Base-by-base conservation (phyloP, 1,140 invertebrate species). In the Ceratosolen solmsi region DNA sequence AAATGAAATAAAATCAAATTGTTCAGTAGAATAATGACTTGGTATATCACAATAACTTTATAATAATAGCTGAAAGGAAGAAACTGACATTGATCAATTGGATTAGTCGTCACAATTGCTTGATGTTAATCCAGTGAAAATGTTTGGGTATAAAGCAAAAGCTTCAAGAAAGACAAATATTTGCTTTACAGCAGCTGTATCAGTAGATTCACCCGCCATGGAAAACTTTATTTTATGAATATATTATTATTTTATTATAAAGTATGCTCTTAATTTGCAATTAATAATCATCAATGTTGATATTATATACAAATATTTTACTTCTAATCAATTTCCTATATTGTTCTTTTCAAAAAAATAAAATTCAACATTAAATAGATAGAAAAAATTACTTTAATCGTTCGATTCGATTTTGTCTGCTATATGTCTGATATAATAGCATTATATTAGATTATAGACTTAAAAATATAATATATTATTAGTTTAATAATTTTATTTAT, bases 61-160 rank as follows among this genome's bases (percentile, higher is more conserved):
- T 38, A 2, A 38, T 3, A 0, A 9, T n/a, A 11, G n/a, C 36
- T 17, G 33, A 5, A 68, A 11, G 63, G 63, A 68, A 8, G 33
- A 68, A 38, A 20, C 22, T 68, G 63, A 68, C 63, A 38, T 68
- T 68, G 63, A 68, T 68, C 36, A 68, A 68, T 68, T 68, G 33
- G 5, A 68, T 38, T 68, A 17, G 20, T 68, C 17, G 20, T 68
- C 36, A 38, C 33, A 38, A 27, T 38, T 68, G 63, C 36, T 68
- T 20, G 22, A n/a, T 68, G 63, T 15, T 68, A 38, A 68, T 68
- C 36, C 36, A 33, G 13, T 7, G 63, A n/a, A 68, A 68, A 38
- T 38, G 20, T 68, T 68, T 68, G 33, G 17, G 63, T 22, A 68
- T 38, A 38, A 68, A 38, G 7, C 33, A 38, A 3, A 38, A 68